A percentile compares a stretch with the other conserved stretches of the same genome.
Evolutionary conservation across 2,113 vertebrate genomes (phyloP).

Genomic region (Thunnus maccoyii): DNA sequence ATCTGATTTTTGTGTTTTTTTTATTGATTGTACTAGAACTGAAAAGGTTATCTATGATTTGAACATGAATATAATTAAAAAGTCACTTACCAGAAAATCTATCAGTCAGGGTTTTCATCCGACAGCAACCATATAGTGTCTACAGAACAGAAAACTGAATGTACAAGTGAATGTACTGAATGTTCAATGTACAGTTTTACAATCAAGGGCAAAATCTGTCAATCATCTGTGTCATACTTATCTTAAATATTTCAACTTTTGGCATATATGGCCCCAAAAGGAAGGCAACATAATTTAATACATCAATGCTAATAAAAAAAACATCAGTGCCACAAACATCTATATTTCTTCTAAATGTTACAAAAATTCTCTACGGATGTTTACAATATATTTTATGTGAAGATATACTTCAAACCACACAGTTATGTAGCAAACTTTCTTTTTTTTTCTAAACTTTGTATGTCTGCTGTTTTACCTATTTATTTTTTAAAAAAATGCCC

Average conservation of each 20-base stretch:
- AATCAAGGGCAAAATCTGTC: constrained; percentile 4
- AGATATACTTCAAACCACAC: background rate
- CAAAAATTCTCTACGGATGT: background rate
- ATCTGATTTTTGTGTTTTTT: constrained; percentile 1
- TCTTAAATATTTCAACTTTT: constrained; percentile 9
- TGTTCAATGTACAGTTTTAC: constrained; percentile 23
- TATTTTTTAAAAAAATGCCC: background rate
- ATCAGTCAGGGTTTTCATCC: constrained; percentile 14
- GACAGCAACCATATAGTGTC: constrained; percentile 9
- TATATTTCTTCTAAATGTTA: background rate
- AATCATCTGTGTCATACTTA: constrained; percentile 2
- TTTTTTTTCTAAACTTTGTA: background rate
- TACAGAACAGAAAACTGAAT: background rate
- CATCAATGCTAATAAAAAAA: constrained; percentile 1
- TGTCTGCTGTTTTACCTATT: background rate
- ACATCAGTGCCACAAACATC: background rate
- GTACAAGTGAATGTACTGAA: background rate
- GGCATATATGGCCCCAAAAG: background rate
- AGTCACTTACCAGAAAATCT: background rate
- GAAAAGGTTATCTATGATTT: constrained; percentile 28
- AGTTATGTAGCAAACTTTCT: background rate
- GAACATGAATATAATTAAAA: constrained; percentile 7
- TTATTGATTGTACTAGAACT: background rate
- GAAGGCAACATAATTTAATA: background rate
- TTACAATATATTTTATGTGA: background rate